phyloP scores from a whole-genome alignment of 2,113 vertebrate genomes.

The Cairina moschata region DNA sequence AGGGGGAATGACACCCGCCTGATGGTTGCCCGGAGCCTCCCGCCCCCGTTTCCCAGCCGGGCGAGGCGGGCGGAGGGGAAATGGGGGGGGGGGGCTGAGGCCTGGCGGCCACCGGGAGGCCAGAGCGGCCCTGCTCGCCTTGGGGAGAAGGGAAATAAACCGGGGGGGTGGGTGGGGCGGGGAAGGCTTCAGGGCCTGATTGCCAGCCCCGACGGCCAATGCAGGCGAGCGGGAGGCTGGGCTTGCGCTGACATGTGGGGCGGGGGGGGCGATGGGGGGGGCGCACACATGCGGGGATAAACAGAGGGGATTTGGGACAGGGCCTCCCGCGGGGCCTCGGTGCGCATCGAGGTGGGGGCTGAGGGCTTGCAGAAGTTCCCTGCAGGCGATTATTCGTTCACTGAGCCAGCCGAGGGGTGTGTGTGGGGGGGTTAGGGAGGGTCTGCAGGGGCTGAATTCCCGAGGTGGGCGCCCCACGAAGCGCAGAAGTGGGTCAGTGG shows the following conservation, averaged over 20 bases:
- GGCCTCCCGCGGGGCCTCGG: neutral
- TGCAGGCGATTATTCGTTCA: rapidly evolving
- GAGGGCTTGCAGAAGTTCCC: no score
- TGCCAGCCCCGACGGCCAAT: slow-evolving; percentile 2
- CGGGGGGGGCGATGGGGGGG: neutral
- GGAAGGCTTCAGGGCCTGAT: neutral
- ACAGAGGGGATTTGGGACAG: slow-evolving; percentile 4
- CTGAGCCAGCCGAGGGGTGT: neutral
- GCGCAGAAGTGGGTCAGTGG: neutral
- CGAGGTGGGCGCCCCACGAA: no score
- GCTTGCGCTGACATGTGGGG: neutral
- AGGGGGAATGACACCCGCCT: slow-evolving; percentile 29
- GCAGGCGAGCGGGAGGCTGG: neutral
- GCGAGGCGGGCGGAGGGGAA: no score
- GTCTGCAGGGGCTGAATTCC: neutral
- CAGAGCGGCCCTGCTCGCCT: neutral
- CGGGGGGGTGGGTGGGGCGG: neutral
- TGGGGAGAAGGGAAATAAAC: neutral
- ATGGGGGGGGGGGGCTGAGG: neutral
- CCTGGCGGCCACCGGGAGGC: neutral
- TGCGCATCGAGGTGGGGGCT: no score
- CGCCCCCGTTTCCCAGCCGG: no score
- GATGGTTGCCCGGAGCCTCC: neutral
- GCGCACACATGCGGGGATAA: slow-evolving; percentile 49
- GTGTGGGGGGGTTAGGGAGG: no score